Conservation (phyloP, 1,140 invertebrate genomes). For the Drosophila nigromelanica region DNA sequence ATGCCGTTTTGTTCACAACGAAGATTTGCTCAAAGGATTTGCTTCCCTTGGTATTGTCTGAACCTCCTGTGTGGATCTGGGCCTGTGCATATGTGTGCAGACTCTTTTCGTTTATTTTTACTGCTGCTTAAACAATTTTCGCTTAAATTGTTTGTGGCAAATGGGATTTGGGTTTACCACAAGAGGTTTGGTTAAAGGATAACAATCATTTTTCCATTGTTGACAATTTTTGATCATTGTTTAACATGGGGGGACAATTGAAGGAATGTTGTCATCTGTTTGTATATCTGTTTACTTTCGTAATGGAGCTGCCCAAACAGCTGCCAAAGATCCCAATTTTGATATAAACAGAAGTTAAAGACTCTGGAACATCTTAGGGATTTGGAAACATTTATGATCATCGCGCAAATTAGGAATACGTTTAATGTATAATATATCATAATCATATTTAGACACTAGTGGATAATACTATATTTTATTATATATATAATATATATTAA, state of each 20-base stretch:
- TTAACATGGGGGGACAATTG: constrained; percentile 55
- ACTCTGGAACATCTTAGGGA: no score
- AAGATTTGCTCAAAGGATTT: constrained; percentile 79
- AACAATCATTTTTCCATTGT: constrained; percentile 80
- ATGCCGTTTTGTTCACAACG: constrained; percentile 20
- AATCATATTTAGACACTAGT: no score
- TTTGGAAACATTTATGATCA: no score
- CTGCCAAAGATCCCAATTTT: constrained; percentile 22
- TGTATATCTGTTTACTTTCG: constrained; percentile 49
- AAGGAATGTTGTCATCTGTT: constrained; percentile 68
- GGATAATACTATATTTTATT: no score
- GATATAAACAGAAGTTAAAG: neutral
- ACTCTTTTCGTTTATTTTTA: constrained; percentile 67
- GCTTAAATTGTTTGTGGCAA: constrained; percentile 78
- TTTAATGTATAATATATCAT: no score
- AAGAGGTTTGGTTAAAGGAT: constrained; percentile 80
- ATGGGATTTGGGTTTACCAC: constrained; percentile 77
- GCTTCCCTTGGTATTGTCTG: neutral
- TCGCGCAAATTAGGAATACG: no score
- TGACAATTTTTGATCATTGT: constrained; percentile 55
- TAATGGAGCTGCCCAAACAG: constrained; percentile 32
- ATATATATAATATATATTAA: no score
- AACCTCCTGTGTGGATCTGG: neutral
- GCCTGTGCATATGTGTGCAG: constrained; percentile 58
- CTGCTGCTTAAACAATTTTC: constrained; percentile 75